A percentile compares a stretch with the other conserved stretches of the same genome.
Evolutionary conservation across 2,888 invertebrate species (phyloP).

Genomic region (Cosmia pyralina): DNA sequence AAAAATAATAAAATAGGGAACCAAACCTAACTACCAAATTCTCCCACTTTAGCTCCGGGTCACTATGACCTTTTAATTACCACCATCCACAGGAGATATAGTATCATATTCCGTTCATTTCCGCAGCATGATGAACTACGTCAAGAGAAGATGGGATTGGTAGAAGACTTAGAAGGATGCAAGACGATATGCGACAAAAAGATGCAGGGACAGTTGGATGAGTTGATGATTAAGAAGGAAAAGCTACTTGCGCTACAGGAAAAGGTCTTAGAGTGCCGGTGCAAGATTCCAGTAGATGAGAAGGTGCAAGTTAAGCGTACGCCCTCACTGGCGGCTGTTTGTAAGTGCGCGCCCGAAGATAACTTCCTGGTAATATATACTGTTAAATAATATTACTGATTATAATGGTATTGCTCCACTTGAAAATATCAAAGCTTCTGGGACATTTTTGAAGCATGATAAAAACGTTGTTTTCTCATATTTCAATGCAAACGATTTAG

Average conservation of each 20-base stretch:
- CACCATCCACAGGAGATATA: neutral
- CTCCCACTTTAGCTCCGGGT: neutral
- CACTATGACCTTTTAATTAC: neutral
- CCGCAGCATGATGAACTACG: slow-evolving; percentile 75
- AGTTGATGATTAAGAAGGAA: slow-evolving; percentile 74
- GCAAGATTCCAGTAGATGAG: slow-evolving; percentile 79
- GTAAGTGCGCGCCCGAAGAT: slow-evolving; percentile 79
- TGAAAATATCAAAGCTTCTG: neutral
- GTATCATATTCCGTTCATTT: neutral
- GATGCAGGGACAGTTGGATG: slow-evolving; percentile 73
- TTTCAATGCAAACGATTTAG: neutral
- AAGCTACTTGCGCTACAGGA: slow-evolving; percentile 72
- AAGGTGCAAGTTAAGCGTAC: slow-evolving; percentile 82
- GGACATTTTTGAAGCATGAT: neutral
- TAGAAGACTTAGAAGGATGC: slow-evolving; percentile 81
- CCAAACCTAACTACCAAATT: neutral
- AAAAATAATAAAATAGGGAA: neutral
- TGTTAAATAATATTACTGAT: neutral
- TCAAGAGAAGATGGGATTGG: slow-evolving; percentile 74
- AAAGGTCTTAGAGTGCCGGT: slow-evolving; percentile 79
- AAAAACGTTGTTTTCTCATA: neutral
- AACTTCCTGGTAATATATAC: slow-evolving; percentile 70
- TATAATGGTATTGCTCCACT: neutral
- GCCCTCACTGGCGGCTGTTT: slow-evolving; percentile 82
- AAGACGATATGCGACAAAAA: slow-evolving; percentile 75